Conservation (phyloP, 2,888 invertebrate species). For the Caenorhabditis sulstoni region DNA sequence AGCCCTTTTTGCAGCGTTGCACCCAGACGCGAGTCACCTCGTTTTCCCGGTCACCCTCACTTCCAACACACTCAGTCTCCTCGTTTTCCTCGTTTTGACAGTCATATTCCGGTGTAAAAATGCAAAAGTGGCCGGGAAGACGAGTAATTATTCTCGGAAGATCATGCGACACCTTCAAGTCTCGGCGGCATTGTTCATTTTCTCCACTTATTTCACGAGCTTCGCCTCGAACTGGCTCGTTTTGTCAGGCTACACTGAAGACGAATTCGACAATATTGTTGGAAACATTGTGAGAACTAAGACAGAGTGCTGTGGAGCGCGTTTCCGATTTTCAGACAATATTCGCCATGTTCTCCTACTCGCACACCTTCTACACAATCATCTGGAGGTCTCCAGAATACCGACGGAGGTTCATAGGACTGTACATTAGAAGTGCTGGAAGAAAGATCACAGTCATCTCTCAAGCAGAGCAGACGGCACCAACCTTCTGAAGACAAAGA, state of each 20-base stretch:
- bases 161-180: background rate
- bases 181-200: background rate
- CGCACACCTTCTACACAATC: slow-evolving; percentile 43
- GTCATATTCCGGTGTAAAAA: background rate
- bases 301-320: too few species aligned
- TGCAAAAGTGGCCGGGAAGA: background rate
- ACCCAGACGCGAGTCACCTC: background rate
- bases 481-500: too few species aligned
- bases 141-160: background rate
- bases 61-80: background rate
- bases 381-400: slow-evolving; percentile 41
- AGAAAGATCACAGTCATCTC: background rate
- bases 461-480: too few species aligned
- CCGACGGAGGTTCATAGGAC: slow-evolving; percentile 29
- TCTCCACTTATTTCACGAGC: background rate
- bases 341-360: slow-evolving; percentile 31
- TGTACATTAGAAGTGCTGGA: background rate
- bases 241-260: background rate
- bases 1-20: background rate
- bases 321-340: background rate
- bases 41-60: background rate
- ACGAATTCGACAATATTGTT: background rate
- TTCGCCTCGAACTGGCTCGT: background rate
- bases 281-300: background rate
- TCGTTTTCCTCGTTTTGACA: background rate